Conservation (phyloP, 2,797 vertebrate genomes). For the Molossus alvarezi region DNA sequence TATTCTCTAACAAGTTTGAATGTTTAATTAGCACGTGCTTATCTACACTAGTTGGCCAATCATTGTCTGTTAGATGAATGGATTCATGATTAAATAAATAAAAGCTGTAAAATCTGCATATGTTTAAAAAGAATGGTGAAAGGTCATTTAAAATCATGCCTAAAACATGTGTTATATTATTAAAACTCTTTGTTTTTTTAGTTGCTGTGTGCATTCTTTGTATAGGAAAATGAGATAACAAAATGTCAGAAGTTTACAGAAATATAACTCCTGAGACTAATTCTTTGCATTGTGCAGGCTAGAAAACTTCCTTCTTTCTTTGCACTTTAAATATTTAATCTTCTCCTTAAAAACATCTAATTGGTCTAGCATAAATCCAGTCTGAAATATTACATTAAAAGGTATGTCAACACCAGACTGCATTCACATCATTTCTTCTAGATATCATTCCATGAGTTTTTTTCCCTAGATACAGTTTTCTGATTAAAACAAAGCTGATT, state of each 20-base stretch:
- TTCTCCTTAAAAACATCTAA: slow-evolving; percentile 44
- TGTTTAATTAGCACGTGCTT: neutral
- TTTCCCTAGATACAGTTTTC: slow-evolving; percentile 89
- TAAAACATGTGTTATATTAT: neutral
- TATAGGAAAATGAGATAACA: slow-evolving; percentile 50
- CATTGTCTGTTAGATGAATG: neutral
- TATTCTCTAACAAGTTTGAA: neutral
- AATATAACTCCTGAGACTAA: slow-evolving; percentile 4
- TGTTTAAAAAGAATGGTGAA: neutral
- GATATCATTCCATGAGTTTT: slow-evolving; percentile 85
- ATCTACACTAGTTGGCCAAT: neutral
- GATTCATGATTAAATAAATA: neutral
- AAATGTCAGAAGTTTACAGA: slow-evolving; percentile 26
- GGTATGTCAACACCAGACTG: slow-evolving; percentile 65
- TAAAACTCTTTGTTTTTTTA: slow-evolving; percentile 39
- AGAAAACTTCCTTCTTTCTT: slow-evolving; percentile 68
- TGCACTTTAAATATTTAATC: slow-evolving; percentile 71
- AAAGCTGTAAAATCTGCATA: slow-evolving; percentile 9
- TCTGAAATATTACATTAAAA: slow-evolving; percentile 75
- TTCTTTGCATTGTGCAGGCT: neutral
- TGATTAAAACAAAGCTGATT: slow-evolving; percentile 91
- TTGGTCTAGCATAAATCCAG: slow-evolving; percentile 44
- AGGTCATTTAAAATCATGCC: slow-evolving; percentile 46
- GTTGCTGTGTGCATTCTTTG: neutral
- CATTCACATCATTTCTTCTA: slow-evolving; percentile 80